Percentiles rank a stretch among this genome's conserved stretches.
Conservation (phyloP, 2,113 vertebrate genomes). For the Cepphus grylle region DNA sequence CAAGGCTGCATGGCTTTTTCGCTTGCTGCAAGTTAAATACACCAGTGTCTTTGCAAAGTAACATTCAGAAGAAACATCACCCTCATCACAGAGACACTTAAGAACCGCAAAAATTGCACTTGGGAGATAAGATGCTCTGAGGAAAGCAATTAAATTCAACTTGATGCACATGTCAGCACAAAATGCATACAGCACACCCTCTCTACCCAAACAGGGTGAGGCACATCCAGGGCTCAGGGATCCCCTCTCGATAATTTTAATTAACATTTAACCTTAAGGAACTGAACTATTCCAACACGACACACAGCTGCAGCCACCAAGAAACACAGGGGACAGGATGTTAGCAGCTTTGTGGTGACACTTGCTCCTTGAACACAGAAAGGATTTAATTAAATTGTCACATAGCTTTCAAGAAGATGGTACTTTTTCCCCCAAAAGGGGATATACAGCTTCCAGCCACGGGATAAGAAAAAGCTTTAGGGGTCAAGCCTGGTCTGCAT, state of each 20-base stretch:
- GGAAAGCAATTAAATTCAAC: not conserved
- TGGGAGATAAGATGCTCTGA: not conserved
- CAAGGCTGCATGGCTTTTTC: not conserved
- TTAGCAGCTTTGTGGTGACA: conserved; percentile 1
- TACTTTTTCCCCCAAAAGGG: not conserved
- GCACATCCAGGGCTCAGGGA: not conserved
- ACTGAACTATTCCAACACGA: not conserved
- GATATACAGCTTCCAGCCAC: not conserved
- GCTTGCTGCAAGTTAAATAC: not conserved
- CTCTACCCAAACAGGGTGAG: not conserved
- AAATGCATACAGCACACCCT: not conserved
- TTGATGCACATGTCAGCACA: not conserved
- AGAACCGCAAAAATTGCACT: not conserved
- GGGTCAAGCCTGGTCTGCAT: not conserved
- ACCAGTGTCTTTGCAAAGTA: not conserved
- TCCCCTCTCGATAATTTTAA: not conserved
- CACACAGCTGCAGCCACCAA: not conserved
- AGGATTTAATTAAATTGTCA: conserved; percentile 15
- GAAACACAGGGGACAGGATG: not conserved
- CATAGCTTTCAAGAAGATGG: not conserved
- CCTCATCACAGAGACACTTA: not conserved
- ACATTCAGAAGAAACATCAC: not conserved
- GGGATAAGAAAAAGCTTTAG: not conserved
- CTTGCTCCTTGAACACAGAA: not conserved
- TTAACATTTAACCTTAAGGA: conserved; percentile 11